Percentiles rank a stretch among this genome's conserved stretches.
phyloP scores from a whole-genome alignment of 1,140 invertebrate species.

The Brachionus calyciflorus region DNA sequence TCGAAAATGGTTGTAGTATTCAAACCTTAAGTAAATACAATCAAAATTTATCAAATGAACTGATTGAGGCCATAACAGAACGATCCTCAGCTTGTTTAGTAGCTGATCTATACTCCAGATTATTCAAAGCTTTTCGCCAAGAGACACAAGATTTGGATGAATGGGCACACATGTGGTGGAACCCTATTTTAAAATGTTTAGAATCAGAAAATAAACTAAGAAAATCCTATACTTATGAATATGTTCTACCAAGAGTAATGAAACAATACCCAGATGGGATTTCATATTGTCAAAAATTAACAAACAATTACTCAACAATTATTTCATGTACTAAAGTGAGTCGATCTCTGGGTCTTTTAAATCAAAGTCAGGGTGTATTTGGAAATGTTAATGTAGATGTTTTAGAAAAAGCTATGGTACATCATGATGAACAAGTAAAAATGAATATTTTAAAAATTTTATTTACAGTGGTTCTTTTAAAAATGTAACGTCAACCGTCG shows the following conservation, averaged over 20 bases:
- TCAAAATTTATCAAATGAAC: not conserved
- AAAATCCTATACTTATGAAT: conserved; percentile 32
- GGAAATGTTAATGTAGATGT: not conserved
- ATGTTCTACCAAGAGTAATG: conserved; percentile 26
- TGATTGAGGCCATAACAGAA: not conserved
- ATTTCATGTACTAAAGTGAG: conserved; percentile 17
- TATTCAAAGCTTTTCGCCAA: conserved; percentile 25
- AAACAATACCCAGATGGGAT: conserved; percentile 25
- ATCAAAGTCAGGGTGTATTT: not conserved
- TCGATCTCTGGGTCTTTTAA: not conserved
- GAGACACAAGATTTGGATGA: not conserved
- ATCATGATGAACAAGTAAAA: not conserved
- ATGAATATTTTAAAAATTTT: no score
- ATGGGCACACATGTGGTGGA: conserved; percentile 19
- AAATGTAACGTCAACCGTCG: no score
- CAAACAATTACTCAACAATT: not conserved
- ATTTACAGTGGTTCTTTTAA: no score
- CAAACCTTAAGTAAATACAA: not conserved
- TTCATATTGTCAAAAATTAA: conserved; percentile 14
- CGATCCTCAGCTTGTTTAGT: conserved; percentile 24
- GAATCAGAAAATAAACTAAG: not conserved
- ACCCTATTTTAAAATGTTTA: not conserved
- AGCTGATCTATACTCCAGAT: conserved; percentile 27
- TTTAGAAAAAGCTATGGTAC: conserved; percentile 4
- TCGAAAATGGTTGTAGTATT: conserved; percentile 8